Base-by-base conservation (phyloP, 2,113 vertebrate species). In the Lagopus leucura region DNA sequence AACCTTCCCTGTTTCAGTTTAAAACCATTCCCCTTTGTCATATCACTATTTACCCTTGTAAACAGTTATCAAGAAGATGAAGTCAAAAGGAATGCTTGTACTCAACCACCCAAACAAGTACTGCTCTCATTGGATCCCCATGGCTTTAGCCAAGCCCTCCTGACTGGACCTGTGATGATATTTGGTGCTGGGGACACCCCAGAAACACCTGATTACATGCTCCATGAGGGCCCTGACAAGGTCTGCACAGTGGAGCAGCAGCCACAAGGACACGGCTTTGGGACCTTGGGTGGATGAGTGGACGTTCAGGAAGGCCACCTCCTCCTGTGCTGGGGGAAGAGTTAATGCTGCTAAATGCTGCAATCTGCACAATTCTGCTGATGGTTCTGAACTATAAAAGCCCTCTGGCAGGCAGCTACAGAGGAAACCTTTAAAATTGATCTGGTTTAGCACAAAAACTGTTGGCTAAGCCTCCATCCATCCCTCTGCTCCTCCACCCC, bases 351-450 rank as follows among this genome's bases (percentile, higher is more conserved):
- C 90, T 90, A 76, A 97, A 89, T 82, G 75, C 74, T 82, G 80
- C 50, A 43, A 18, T 78, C 96, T 92, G 69, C 81, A 87, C 55
- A 79, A 90, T 84, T 87, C 54, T 76, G 93, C 95, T 97, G 95
- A 93, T 28, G 84, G 76, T 95, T 95, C 79, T 82, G 76, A 96
- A 93, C 88, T 64, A 85, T 65, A 92, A 92, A 95, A 95, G 94
- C 96, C 94, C 94, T 43, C 73, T 2, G 34, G 73, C 81, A 67
- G 61, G 45, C 89, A 90, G 83, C 77, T 93, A 77, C 79, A 80
- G 77, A 79, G 43, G 64, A 96, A 96, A 95, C 90, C 94, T 97
- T 96, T 96, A 96, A 88, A 97, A 97, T 88, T 93, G 82, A 97
- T 96, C 95, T 72, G 38, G 52, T 86, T 90, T 92, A 91, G 81